These are phyloP conservation scores for Enteromius paludinosus DNA, from an alignment of 2,797 vertebrate species.

Conservation along the genomic window DNA sequence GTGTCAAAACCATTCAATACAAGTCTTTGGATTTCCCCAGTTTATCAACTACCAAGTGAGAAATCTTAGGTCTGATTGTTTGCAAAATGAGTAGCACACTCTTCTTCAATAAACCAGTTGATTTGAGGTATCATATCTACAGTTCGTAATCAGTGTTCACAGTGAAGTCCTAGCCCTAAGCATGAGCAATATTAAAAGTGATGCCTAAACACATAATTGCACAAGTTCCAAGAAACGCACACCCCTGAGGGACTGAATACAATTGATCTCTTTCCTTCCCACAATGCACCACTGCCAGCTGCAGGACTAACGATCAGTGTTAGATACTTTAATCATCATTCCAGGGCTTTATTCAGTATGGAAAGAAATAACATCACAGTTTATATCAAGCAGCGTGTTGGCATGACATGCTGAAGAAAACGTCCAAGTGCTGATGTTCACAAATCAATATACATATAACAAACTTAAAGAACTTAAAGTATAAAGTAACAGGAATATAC, in stretches of 20 bases:
- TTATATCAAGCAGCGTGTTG: neutral
- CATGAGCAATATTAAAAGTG: neutral
- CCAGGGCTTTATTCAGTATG: slow-evolving; percentile 23
- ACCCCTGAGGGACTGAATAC: neutral
- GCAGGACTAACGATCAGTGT: slow-evolving; percentile 19
- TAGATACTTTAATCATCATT: slow-evolving; percentile 27
- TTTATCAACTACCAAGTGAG: neutral
- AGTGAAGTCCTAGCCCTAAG: neutral
- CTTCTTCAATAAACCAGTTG: neutral
- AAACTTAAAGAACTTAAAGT: slow-evolving; percentile 36
- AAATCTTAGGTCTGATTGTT: neutral
- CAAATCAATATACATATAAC: slow-evolving; percentile 29
- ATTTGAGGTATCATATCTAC: neutral
- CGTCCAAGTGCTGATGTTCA: slow-evolving; percentile 9
- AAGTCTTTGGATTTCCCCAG: neutral
- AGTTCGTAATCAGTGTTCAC: neutral
- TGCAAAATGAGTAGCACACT: neutral
- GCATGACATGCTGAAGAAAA: neutral
- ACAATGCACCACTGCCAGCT: slow-evolving; percentile 26
- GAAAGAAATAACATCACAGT: slow-evolving; percentile 14
- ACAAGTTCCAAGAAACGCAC: slow-evolving; percentile 3
- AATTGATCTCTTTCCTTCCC: neutral
- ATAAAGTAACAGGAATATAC: neutral
- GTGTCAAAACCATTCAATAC: neutral
- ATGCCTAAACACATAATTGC: slow-evolving; percentile 2